phyloP scores from a whole-genome alignment of 2,888 invertebrate species.

The Chaitophorus viminalis region DNA sequence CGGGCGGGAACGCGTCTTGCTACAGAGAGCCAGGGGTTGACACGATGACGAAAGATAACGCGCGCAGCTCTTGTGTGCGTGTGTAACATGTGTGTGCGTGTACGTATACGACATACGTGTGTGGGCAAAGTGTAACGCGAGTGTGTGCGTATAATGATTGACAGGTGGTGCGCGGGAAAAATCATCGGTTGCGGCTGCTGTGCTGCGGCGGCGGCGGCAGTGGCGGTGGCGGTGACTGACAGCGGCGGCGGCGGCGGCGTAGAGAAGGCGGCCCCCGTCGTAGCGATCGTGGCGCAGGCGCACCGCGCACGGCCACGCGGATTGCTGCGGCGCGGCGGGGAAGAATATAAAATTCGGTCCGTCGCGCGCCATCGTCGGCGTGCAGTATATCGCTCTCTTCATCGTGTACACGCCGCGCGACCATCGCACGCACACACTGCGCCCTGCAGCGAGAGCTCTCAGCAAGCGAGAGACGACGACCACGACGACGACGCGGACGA shows the following conservation, averaged over 20 bases:
- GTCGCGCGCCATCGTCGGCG: constrained; percentile 56
- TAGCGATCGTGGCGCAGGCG: constrained; percentile 43
- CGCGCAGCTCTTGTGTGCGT: background rate
- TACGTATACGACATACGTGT: background rate
- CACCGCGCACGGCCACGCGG: constrained; percentile 1
- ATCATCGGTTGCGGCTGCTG: constrained; percentile 63
- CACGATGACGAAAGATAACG: constrained; percentile 27
- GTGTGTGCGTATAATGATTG: constrained; percentile 45
- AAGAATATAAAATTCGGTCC: constrained; percentile 24
- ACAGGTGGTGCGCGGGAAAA: constrained; percentile 65
- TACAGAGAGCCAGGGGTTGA: background rate
- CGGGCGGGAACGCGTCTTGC: background rate
- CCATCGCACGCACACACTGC: background rate
- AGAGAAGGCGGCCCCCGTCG: constrained; percentile 46
- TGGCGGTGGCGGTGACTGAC: constrained; percentile 39
- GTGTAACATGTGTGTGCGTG: background rate
- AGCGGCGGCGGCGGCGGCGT: constrained; percentile 52
- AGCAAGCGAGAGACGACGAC: background rate
- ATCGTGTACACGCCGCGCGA: constrained; percentile 1
- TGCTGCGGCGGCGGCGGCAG: constrained; percentile 19
- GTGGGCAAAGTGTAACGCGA: background rate
- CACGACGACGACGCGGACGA: no score
- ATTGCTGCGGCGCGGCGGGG: constrained; percentile 23
- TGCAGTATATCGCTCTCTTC: constrained; percentile 2
- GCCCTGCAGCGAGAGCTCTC: background rate